Evolutionary conservation across 2,797 vertebrate genomes (phyloP), one percentile per base, ranked within the genome.

Genomic region (Novumbra hubbsi): DNA sequence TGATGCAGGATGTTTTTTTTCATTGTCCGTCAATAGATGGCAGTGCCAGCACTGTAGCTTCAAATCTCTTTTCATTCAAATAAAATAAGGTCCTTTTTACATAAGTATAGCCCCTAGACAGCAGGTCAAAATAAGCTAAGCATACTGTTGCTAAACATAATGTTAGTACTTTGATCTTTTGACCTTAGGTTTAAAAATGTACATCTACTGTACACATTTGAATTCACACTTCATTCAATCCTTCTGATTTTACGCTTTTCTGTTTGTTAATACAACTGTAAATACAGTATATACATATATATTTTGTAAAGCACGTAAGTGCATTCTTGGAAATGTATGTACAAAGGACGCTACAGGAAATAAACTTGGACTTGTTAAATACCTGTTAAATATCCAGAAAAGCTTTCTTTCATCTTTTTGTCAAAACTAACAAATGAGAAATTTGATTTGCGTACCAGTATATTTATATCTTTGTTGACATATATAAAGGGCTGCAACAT

Each of bases 31-130:
- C 91, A 88, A 84, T 85, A 91, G 92, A 88, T 90, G 92, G 92
- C 93, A 94, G 93, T 91, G 93, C 93, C 93, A 88, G 93, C 93
- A 94, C 93, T 94, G 93, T 85, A 89, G 82, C 81, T 78, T 88
- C 85, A 50, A 72, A 80, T 87, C 79, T 75, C n/a, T 84, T 74
- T 84, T 84, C 85, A 84, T 88, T 83, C 87, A 88, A 89, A 90
- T 88, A 91, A 12, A 89, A 76, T 81, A 86, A 71, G 86, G 81
- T 83, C 55, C 77, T 89, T 81, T 88, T 76, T 85, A 90, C 85
- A 88, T 8, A 63, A 74, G 66, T 69, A 52, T 68, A 24, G 70
- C 71, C 73, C 50, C 68, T 38, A 70, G 69, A 78, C 82, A 84
- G 82, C 86, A 86, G 81, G 30, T 78, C 79, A 71, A 80, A 72